A percentile compares a stretch with the other conserved stretches of the same genome.
Conservation (phyloP, 2,888 invertebrate genomes). For the Aphidius colemani region DNA sequence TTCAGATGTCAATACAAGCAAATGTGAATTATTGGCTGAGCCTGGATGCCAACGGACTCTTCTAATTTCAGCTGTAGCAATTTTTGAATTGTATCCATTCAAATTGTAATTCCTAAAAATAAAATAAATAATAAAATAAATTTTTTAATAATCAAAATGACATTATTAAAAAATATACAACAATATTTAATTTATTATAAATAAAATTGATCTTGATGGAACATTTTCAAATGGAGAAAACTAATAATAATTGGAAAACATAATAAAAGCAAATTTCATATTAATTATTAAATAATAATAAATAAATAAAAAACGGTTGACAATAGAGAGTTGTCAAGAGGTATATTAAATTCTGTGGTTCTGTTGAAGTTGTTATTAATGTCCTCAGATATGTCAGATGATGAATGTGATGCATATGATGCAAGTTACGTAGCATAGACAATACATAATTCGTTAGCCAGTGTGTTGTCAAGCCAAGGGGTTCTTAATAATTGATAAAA, state of each 20-base stretch:
- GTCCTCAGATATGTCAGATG: constrained; percentile 39
- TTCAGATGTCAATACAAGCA: constrained; percentile 82
- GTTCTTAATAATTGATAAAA: constrained; percentile 61
- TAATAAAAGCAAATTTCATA: too few species aligned
- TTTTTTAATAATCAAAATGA: too few species aligned
- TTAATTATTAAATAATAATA: neutral
- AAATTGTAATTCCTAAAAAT: constrained; percentile 70
- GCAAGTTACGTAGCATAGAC: constrained; percentile 23
- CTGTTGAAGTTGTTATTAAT: constrained; percentile 50
- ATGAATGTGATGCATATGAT: constrained; percentile 28
- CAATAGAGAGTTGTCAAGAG: constrained; percentile 39
- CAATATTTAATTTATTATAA: too few species aligned
- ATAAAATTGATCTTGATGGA: too few species aligned
- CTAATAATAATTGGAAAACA: too few species aligned
- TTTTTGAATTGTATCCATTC: constrained; percentile 70
- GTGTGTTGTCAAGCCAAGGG: neutral
- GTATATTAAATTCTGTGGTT: constrained; percentile 42
- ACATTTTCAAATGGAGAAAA: too few species aligned
- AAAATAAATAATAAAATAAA: constrained; percentile 1
- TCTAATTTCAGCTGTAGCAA: constrained; percentile 71
- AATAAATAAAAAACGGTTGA: neutral
- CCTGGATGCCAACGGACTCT: constrained; percentile 88
- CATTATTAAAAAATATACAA: too few species aligned
- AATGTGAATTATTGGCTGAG: constrained; percentile 74
- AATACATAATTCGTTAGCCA: constrained; percentile 20